Conservation (phyloP, 2,113 vertebrate species). For the Trichechus manatus region DNA sequence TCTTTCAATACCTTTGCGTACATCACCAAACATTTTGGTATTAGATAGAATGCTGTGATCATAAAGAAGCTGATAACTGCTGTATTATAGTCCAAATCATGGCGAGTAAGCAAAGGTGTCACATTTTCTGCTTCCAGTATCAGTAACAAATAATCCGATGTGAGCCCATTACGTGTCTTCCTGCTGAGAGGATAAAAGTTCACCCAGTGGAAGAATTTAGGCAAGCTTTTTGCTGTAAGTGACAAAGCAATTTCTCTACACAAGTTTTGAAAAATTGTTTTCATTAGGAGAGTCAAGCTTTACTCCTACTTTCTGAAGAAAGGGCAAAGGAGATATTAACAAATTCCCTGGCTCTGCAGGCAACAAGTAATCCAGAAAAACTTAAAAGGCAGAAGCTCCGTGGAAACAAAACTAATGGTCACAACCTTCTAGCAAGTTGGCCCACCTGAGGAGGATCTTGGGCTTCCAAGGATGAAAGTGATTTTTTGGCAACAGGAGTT, state of each 20-base stretch:
- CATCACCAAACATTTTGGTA: background rate
- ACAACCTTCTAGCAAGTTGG: background rate
- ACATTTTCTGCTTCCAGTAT: background rate
- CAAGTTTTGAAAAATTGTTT: slow-evolving; percentile 59
- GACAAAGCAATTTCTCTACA: slow-evolving; percentile 35
- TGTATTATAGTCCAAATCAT: background rate
- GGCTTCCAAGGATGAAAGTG: background rate
- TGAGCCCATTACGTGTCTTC: background rate
- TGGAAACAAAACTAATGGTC: background rate
- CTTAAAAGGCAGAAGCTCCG: background rate
- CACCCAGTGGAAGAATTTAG: background rate
- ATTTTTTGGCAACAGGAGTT: background rate
- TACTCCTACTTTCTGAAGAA: background rate
- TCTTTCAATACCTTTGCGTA: background rate
- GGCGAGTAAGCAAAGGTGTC: background rate
- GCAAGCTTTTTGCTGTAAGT: background rate
- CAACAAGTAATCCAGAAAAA: background rate
- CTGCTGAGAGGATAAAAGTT: background rate
- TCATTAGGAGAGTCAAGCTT: slow-evolving; percentile 49
- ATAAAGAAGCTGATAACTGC: background rate
- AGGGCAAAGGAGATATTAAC: background rate
- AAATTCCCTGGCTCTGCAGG: background rate
- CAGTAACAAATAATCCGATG: background rate
- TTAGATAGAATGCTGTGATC: background rate
- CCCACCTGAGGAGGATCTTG: background rate